Evolutionary conservation across 2,113 vertebrate genomes (phyloP).

Genomic region (Ranitomeya variabilis): DNA sequence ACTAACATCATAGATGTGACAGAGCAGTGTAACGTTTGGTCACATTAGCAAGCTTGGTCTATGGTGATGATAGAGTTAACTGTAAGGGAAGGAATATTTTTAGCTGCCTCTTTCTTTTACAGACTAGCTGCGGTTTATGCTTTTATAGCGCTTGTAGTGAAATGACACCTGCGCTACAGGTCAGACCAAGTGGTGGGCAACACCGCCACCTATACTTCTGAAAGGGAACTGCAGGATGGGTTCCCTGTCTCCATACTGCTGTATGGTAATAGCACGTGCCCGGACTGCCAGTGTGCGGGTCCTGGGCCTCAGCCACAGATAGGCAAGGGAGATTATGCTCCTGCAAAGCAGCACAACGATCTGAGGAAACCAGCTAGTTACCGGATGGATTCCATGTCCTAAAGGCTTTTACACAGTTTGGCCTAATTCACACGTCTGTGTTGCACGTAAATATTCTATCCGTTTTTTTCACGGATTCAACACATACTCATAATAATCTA

Average conservation of each 20-base stretch:
- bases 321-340: too few species aligned
- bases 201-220: conserved; percentile 29
- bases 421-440: too few species aligned
- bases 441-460: too few species aligned
- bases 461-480: too few species aligned
- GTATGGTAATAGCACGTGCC: background rate
- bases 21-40: background rate
- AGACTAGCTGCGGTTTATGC: conserved; percentile 9
- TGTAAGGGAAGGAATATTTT: background rate
- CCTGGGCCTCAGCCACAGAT: too few species aligned
- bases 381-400: too few species aligned
- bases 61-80: background rate
- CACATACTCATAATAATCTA: too few species aligned
- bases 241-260: background rate
- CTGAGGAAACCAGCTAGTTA: too few species aligned
- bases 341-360: too few species aligned
- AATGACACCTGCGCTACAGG: conserved; percentile 1
- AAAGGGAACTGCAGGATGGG: background rate
- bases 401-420: too few species aligned
- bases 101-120: background rate
- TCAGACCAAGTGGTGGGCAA: conserved; percentile 18
- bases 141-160: background rate
- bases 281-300: too few species aligned
- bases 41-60: background rate
- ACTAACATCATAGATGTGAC: background rate